Percentiles rank a stretch among this genome's conserved stretches.
phyloP scores from a whole-genome alignment of 2,888 invertebrate genomes.

The Xestia sexstrigata region DNA sequence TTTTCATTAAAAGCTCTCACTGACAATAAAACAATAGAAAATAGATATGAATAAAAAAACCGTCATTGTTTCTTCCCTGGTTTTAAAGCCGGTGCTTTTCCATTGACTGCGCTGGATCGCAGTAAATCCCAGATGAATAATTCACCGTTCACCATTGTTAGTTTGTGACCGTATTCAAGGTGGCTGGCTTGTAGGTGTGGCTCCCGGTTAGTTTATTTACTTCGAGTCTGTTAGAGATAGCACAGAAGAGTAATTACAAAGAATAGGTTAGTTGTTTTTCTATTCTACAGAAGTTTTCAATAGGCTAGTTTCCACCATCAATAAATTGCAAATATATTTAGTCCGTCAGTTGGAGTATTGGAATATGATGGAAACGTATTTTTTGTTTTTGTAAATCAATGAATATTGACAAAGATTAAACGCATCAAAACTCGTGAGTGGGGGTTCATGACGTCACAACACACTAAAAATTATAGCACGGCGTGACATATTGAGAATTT shows the following conservation, averaged over 20 bases:
- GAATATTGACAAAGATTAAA: too few relatives aligned
- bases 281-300: background rate
- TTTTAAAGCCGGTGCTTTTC: constrained; percentile 23
- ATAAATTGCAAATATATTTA: too few relatives aligned
- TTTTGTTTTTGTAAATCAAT: too few relatives aligned
- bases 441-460: too few relatives aligned
- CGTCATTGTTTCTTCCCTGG: constrained; percentile 9
- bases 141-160: constrained; percentile 42
- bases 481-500: too few relatives aligned
- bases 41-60: constrained; percentile 10
- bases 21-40: constrained; percentile 31
- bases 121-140: constrained; percentile 49
- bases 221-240: constrained; percentile 13
- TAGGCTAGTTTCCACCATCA: too few relatives aligned
- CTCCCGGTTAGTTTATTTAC: constrained; percentile 22
- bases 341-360: too few relatives aligned
- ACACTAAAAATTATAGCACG: too few relatives aligned
- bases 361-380: too few relatives aligned
- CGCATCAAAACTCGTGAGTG: too few relatives aligned
- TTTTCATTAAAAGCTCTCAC: background rate
- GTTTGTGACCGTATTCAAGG: too few relatives aligned
- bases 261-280: constrained; percentile 26
- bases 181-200: too few relatives aligned
- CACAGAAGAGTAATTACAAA: constrained; percentile 15
- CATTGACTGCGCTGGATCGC: constrained; percentile 32